Evolutionary conservation across 2,113 vertebrate genomes (phyloP), one percentile per base, ranked within the genome.

Genomic region (Myotis yumanensis): DNA sequence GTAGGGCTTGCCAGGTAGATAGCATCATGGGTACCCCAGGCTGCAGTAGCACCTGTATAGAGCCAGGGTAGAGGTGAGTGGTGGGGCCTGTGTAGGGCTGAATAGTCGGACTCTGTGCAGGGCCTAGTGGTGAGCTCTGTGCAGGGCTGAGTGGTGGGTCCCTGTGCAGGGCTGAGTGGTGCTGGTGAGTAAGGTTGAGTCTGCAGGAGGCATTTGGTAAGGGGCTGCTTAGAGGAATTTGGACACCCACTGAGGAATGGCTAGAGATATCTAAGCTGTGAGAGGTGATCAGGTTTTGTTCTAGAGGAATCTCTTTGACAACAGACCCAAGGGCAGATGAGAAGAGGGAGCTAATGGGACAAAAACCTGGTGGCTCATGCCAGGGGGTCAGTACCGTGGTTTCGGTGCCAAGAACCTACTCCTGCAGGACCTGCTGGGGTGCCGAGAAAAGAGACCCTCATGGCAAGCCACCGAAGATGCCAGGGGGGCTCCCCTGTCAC

Each of bases 241-340:
- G 40, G n/a, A 51, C 1, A 7, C 64, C n/a, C 30, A 62, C 51
- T 37, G 35, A 23, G n/a, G 64, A 59, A n/a, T 3, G 5, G 16
- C 51, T 64, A 35, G 57, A 52, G 62, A 37, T 64, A 54, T 71
- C 84, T 69, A 57, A 52, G 40, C 82, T 52, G 40, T 23, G 35
- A 84, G 43, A 43, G 48, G 32, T 7, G 18, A 17, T 32, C 2
- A 35, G 4, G n/a, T n/a, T 40, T 90, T 90, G 48, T 88, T 93
- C 83, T 64, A 40, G 72, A 96, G 86, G 68, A 35, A 46, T 90
- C 18, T 81, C n/a, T 64, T 20, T 64, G 14, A 59, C n/a, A 35
- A 6, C 20, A n/a, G 5, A 66, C 77, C 16, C 25, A 32, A 46
- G n/a, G 20, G 4, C 11, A 28, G 25, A 14, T 92, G 30, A 69